These are phyloP conservation scores for Aptenodytes forsteri DNA, from an alignment of 2,113 vertebrate genomes.

Conservation along the genomic window DNA sequence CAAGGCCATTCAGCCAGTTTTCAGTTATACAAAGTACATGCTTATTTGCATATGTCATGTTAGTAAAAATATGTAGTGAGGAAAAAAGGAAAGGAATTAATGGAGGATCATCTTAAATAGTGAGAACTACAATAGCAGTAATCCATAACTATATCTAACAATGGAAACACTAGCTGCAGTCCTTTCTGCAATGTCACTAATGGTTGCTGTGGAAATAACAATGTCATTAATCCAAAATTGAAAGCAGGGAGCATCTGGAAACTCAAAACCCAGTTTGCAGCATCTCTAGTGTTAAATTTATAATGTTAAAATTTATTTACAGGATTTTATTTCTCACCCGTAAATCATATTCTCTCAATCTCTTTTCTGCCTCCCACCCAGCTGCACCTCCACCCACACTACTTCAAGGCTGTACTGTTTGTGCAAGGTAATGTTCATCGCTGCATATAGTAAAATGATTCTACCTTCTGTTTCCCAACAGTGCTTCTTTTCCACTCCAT, in stretches of 20 bases:
- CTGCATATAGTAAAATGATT: conserved; percentile 65
- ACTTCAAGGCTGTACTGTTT: conserved; percentile 61
- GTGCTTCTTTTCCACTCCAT: conserved; percentile 51
- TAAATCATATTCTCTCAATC: conserved; percentile 37
- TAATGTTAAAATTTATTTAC: conserved; percentile 20
- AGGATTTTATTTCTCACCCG: not conserved
- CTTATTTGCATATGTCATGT: not conserved
- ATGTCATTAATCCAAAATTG: not conserved
- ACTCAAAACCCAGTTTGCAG: not conserved
- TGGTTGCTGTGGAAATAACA: conserved; percentile 24
- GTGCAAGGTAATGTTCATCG: conserved; percentile 60
- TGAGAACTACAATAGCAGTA: not conserved
- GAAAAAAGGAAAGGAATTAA: not conserved
- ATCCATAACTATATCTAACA: not conserved
- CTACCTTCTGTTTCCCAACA: conserved; percentile 69
- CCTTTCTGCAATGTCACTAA: not conserved
- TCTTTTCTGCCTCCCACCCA: conserved; percentile 48
- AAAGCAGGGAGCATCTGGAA: not conserved
- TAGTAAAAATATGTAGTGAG: not conserved
- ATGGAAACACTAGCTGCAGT: not conserved
- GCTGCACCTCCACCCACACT: conserved; percentile 53
- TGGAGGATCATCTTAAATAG: not conserved
- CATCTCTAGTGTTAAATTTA: conserved; percentile 18
- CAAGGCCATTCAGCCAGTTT: not conserved
- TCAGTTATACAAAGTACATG: not conserved